phyloP scores from a whole-genome alignment of 2,888 invertebrate species.

The Cantharis flavilabris region DNA sequence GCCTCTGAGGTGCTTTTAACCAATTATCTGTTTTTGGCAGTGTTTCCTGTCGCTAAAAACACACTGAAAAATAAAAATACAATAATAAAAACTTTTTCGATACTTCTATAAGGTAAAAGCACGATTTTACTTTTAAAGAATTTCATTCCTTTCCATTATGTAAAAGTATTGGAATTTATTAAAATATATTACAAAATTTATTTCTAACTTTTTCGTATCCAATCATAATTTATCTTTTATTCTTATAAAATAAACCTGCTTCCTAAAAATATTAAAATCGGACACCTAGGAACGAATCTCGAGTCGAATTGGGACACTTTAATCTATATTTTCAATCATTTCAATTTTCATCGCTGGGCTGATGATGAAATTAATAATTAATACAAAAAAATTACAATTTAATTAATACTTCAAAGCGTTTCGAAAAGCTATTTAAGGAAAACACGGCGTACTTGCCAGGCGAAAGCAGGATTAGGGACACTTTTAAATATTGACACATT shows the following conservation, averaged over 20 bases:
- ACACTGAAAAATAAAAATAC: constrained; percentile 9
- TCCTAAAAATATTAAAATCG: not conserved
- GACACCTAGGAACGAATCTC: not conserved
- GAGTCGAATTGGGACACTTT: not conserved
- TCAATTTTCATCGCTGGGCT: not conserved
- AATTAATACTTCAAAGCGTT: not conserved
- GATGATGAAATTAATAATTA: not conserved
- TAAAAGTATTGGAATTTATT: not conserved
- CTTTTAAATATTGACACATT: not conserved
- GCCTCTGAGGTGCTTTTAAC: constrained; percentile 41
- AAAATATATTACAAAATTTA: not conserved
- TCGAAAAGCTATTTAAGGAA: not conserved
- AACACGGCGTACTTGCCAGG: not conserved
- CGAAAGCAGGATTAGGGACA: not conserved
- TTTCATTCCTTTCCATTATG: not conserved
- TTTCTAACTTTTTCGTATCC: not conserved
- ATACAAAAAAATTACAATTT: not conserved
- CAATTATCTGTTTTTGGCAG: constrained; percentile 37
- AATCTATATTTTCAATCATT: not conserved
- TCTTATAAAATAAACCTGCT: not conserved
- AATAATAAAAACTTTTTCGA: not conserved
- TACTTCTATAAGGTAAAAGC: not conserved
- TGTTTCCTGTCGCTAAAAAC: constrained; percentile 4
- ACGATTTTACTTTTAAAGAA: not conserved
- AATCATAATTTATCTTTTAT: not conserved